Conservation (phyloP, 53 echinoderm and acorn worm species). For the Patiria pectinifera region DNA sequence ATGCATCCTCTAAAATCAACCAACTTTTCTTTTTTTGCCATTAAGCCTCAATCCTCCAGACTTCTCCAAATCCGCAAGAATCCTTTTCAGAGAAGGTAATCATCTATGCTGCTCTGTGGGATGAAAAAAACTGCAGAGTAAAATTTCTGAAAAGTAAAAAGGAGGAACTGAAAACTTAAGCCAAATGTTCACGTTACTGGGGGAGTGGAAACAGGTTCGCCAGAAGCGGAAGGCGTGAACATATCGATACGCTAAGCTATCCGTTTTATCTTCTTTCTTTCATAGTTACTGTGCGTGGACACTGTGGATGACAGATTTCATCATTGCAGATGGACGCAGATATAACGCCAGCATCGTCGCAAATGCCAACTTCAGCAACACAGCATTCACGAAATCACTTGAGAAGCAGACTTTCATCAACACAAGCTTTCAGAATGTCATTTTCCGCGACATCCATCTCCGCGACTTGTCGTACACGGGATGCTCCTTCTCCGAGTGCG, state of each 20-base stretch:
- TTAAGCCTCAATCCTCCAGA: too few relatives aligned
- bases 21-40: too few relatives aligned
- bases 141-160: too few relatives aligned
- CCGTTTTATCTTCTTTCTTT: neutral
- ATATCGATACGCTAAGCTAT: neutral
- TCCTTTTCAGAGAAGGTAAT: neutral
- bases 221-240: too few relatives aligned
- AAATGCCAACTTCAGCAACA: conserved; percentile 35
- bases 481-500: conserved; percentile 31
- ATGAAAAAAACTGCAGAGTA: too few relatives aligned
- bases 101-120: too few relatives aligned
- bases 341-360: neutral
- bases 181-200: too few relatives aligned
- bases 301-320: conserved; percentile 54
- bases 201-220: too few relatives aligned
- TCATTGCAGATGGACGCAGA: conserved; percentile 33
- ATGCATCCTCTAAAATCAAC: too few relatives aligned
- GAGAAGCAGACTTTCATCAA: conserved; percentile 17
- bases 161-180: too few relatives aligned
- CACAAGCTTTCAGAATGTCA: conserved; percentile 48
- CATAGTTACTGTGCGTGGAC: conserved; percentile 54
- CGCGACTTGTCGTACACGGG: conserved; percentile 37
- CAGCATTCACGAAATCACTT: neutral
- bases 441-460: conserved; percentile 29
- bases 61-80: neutral